phyloP scores from a whole-genome alignment of 1,140 invertebrate genomes.

The Drosophila saltans region DNA sequence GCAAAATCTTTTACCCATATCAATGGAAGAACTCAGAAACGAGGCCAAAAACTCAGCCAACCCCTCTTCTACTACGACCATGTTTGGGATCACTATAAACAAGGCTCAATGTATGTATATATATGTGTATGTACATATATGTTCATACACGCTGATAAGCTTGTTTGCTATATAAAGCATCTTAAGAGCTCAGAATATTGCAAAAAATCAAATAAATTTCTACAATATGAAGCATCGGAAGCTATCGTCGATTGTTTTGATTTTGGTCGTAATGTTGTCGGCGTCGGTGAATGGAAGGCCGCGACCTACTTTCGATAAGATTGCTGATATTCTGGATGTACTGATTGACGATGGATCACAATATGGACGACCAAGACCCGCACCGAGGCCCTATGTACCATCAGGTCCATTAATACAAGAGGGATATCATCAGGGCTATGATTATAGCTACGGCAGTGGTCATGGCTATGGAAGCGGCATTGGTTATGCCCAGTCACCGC shows the following conservation, averaged over 20 bases:
- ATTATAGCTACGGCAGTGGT: slow-evolving; percentile 68
- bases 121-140: not conserved
- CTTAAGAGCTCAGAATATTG: not conserved
- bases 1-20: not conserved
- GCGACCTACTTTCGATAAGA: slow-evolving; percentile 67
- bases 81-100: not conserved
- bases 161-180: slow-evolving; percentile 2
- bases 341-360: slow-evolving; percentile 31
- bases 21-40: not conserved
- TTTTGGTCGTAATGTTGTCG: slow-evolving; percentile 9
- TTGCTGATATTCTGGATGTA: slow-evolving; percentile 51
- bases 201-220: slow-evolving; percentile 19
- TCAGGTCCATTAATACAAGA: slow-evolving; percentile 56
- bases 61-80: not conserved
- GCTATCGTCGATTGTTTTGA: not conserved
- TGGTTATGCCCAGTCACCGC: slow-evolving; percentile 24
- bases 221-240: not conserved
- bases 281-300: slow-evolving; percentile 21
- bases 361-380: slow-evolving; percentile 12
- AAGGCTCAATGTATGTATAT: not conserved
- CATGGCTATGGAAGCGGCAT: slow-evolving; percentile 38
- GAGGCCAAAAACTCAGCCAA: not conserved
- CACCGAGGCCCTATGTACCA: slow-evolving; percentile 7
- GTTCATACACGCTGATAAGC: not conserved
- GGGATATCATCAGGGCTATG: slow-evolving; percentile 63